Base-by-base conservation (phyloP, 2,797 vertebrate genomes). In the Myotis vivesi region DNA sequence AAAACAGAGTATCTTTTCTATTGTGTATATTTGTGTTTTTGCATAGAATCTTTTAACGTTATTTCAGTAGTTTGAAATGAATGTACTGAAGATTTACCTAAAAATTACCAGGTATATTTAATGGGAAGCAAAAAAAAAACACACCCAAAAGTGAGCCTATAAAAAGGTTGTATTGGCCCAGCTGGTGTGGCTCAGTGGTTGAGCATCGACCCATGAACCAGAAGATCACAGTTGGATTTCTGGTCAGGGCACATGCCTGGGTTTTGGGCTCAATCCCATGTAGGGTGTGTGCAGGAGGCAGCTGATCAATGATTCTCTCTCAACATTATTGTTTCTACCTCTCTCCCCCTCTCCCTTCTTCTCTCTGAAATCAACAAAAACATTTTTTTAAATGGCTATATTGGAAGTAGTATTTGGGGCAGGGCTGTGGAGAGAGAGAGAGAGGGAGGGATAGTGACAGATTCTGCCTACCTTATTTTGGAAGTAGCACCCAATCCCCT, bases 131-230 rank as follows among this genome's bases (percentile, higher is more conserved):
- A n/a, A 13, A n/a, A 80, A 82, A 8, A n/a, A n/a, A n/a, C n/a
- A 53, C 0, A 5, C 3, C 36, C 1, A 11, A 28, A 84, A 33
- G 16, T 3, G 8, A 89, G 57, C 6, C 44, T 8, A 0, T 4
- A 0, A 0, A 82, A 59, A 22, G 38, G 17, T 6, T 44, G 10
- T 30, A 59, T 59, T 59, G 57, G 57, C 57, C 57, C 25, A 30
- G 57, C 12, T 30, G 25, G 25, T 59, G 13, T 59, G 57, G 11
- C 25, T 59, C 57, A 59, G 5, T 59, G 57, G 57, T 59, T 59
- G 57, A 59, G 12, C 57, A 59, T 59, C 57, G 5, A 59, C 10
- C 23, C 55, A 25, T 59, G 55, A 59, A 59, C 23, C 55, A 59
- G 55, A 25, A 59, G 55, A 10, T 59, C 55, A 59, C 55, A 59